Base-by-base conservation (phyloP, 2,888 invertebrate genomes). In the Palloptera scutellata region DNA sequence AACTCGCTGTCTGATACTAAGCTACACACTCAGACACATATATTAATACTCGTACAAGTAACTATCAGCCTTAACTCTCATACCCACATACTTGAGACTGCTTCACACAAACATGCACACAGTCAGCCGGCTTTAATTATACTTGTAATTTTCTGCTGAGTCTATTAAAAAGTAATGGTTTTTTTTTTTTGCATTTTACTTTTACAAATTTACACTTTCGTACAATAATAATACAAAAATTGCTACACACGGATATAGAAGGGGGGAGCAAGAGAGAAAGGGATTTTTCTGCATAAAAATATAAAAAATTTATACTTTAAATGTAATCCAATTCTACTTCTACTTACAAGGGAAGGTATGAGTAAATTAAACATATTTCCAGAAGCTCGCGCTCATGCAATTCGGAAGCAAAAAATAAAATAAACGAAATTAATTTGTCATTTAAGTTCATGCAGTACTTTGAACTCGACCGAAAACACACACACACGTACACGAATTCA, bases 341-440 rank as follows among this genome's bases (percentile, higher is more conserved):
- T 30, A 30, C 30, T 30, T 30, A 30, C 30, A 30, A 30, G 6
- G 6, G 30, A 30, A 30, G 6, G 30, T 6, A 30, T 30, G 30
- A 30, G 30, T 30, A 30, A 30, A 30, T 30, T 30, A 30, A 30
- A 30, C 30, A 30, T 30, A 30, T 30, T 30, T 30, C 6, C 30
- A 30, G 30, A 6, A 8, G 15, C 13, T 48, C 12, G 48, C 48
- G 15, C 15, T 48, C 5, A 13, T 48, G 11, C 48, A 48, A 12
- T 8, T 8, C 19, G 19, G 17, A 42, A 15, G 9, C 13, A 15
- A 11, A 45, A 45, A n/a, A 11, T 20, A 42, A n/a, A 57, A 42
- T 42, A 42, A 52, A 61, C 15, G 19, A 52, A 66, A 66, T 43
- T 58, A 58, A 62, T 58, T 53, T 62, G 51, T 19, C 61, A 51